Conservation (phyloP, 2,113 vertebrate genomes). For the Dasyornis broadbenti region DNA sequence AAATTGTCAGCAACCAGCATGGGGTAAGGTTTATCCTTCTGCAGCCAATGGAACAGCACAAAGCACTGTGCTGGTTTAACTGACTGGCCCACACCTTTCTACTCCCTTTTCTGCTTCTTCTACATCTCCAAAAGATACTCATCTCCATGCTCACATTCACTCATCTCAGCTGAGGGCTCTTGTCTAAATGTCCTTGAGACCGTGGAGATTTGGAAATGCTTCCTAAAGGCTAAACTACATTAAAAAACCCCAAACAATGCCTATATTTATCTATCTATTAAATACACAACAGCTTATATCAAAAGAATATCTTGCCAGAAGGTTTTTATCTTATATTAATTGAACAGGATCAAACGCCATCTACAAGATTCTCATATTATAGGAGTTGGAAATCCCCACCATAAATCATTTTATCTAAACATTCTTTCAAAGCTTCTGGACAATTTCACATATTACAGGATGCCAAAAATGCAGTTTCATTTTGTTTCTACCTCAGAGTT, state of each 20-base stretch:
- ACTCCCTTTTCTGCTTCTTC: not conserved
- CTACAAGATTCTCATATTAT: conserved; percentile 25
- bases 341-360: conserved; percentile 31
- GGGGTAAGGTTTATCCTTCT: not conserved
- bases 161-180: not conserved
- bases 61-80: not conserved
- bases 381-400: conserved; percentile 65
- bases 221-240: not conserved
- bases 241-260: not conserved
- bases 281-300: conserved; percentile 22
- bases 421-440: conserved; percentile 40
- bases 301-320: conserved; percentile 47
- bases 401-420: conserved; percentile 60
- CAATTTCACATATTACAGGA: conserved; percentile 3
- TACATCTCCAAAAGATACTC: not conserved
- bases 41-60: not conserved
- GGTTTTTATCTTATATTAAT: conserved; percentile 48
- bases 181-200: not conserved
- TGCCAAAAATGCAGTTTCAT: conserved; percentile 55
- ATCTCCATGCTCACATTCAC: not conserved
- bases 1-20: not conserved
- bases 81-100: not conserved
- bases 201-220: not conserved
- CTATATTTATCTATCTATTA: conserved; percentile 35
- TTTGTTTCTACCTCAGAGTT: conserved; percentile 30